Evolutionary conservation across 2,888 invertebrate species (phyloP).

Genomic region (Acanthoscelides obtectus): DNA sequence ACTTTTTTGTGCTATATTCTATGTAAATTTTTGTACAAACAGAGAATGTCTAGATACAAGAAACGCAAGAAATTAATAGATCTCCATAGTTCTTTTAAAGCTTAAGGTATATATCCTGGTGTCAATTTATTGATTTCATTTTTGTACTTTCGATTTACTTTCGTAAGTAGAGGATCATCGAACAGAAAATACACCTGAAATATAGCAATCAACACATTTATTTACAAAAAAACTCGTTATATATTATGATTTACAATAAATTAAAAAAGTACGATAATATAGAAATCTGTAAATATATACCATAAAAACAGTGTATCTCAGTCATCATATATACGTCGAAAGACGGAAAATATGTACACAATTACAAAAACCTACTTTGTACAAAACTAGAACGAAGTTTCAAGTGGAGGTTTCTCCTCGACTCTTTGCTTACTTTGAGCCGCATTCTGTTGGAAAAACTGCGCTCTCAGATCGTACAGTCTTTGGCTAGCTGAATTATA

Average conservation of each 20-base stretch:
- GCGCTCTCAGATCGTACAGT: constrained; percentile 58
- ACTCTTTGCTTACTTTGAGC: constrained; percentile 22
- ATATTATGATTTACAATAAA: constrained; percentile 40
- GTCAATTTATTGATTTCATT: no score
- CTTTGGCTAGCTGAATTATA: constrained; percentile 43
- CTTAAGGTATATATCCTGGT: no score
- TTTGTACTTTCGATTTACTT: no score
- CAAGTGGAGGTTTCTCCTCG: constrained; percentile 50
- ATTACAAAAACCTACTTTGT: neutral
- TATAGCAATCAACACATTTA: constrained; percentile 22
- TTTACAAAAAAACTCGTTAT: constrained; percentile 31
- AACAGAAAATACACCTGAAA: no score
- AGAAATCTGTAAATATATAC: constrained; percentile 8
- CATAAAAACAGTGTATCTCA: constrained; percentile 11
- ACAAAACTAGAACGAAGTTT: constrained; percentile 54
- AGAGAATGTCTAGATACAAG: no score
- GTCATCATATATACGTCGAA: neutral
- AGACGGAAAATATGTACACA: neutral
- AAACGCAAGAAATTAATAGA: no score
- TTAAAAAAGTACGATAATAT: constrained; percentile 18
- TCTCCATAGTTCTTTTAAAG: no score
- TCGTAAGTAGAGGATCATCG: no score
- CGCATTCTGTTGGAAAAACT: constrained; percentile 49
- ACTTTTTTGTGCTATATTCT: no score
- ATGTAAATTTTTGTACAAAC: no score